Evolutionary conservation across 2,113 vertebrate genomes (phyloP).

Genomic region (Cyprinodon tularosa): DNA sequence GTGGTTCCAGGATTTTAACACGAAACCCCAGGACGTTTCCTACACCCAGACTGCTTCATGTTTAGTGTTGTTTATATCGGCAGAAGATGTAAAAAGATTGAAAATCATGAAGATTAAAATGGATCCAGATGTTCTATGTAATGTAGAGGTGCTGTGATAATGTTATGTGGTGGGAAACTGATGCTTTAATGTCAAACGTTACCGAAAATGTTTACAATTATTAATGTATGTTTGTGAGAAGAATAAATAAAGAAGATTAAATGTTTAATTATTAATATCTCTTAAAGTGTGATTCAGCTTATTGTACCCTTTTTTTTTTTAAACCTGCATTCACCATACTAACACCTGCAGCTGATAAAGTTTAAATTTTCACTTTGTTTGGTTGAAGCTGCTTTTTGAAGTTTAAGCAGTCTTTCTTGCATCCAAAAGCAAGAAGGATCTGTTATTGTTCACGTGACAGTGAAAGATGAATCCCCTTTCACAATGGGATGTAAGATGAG

Average conservation of each 20-base stretch:
- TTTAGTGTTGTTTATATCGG: slow-evolving; percentile 4
- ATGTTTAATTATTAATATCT: slow-evolving; percentile 6
- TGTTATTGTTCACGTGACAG: too few relatives aligned
- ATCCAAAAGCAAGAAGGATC: too few relatives aligned
- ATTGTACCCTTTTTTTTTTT: neutral
- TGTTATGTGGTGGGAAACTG: neutral
- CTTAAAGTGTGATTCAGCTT: neutral
- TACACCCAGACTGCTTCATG: neutral
- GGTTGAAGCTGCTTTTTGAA: too few relatives aligned
- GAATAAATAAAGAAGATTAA: slow-evolving; percentile 50
- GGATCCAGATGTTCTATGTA: too few relatives aligned
- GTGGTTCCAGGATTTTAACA: neutral
- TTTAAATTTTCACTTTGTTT: too few relatives aligned
- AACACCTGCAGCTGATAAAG: too few relatives aligned
- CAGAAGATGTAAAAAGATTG: slow-evolving; percentile 43
- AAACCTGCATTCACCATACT: neutral
- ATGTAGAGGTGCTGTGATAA: neutral
- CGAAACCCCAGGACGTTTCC: neutral
- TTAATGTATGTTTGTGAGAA: slow-evolving; percentile 8
- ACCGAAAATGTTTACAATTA: slow-evolving; percentile 18
- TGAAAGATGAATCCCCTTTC: too few relatives aligned
- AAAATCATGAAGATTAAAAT: neutral
- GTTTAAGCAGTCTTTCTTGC: too few relatives aligned
- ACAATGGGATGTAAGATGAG: too few relatives aligned
- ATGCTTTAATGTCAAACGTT: slow-evolving; percentile 14